These are phyloP conservation scores for Pomatostomus ruficeps DNA, from an alignment of 2,113 vertebrate species.

Conservation along the genomic window DNA sequence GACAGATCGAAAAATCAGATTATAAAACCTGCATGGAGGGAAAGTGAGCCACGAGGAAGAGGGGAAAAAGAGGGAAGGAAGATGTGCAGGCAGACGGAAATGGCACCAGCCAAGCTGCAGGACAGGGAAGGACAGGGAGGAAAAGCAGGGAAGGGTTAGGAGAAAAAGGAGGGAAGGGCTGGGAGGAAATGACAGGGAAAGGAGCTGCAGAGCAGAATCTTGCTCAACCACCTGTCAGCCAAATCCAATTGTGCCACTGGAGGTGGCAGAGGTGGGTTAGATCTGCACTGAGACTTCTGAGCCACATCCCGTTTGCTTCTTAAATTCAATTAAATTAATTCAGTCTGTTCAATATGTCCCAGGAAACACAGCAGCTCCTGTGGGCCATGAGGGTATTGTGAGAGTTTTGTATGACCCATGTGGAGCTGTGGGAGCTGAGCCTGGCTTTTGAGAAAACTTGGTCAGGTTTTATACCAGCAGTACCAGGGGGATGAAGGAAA, in stretches of 20 bases:
- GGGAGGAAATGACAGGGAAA: not conserved
- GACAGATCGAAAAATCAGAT: constrained; percentile 43
- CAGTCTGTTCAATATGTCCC: not conserved
- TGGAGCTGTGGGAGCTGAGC: not conserved
- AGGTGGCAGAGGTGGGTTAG: not conserved
- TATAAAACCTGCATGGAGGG: not conserved
- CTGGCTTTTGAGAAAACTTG: not conserved
- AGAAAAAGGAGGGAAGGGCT: not conserved
- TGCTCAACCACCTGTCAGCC: not conserved
- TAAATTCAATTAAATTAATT: no score
- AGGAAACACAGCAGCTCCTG: not conserved
- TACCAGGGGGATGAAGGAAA: not conserved
- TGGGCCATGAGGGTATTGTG: not conserved
- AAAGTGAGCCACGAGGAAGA: not conserved
- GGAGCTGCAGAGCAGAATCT: not conserved
- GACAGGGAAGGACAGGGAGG: not conserved
- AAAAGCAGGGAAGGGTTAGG: not conserved
- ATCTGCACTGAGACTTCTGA: not conserved
- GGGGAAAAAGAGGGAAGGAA: not conserved
- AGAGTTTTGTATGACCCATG: not conserved
- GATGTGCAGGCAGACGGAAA: not conserved
- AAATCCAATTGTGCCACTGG: not conserved
- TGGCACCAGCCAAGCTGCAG: not conserved
- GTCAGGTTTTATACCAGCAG: not conserved
- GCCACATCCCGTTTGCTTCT: not conserved